Percentiles rank a stretch among this genome's conserved stretches.
phyloP scores from a whole-genome alignment of 2,797 vertebrate species.

The Xiphorhynchus erythropygius region DNA sequence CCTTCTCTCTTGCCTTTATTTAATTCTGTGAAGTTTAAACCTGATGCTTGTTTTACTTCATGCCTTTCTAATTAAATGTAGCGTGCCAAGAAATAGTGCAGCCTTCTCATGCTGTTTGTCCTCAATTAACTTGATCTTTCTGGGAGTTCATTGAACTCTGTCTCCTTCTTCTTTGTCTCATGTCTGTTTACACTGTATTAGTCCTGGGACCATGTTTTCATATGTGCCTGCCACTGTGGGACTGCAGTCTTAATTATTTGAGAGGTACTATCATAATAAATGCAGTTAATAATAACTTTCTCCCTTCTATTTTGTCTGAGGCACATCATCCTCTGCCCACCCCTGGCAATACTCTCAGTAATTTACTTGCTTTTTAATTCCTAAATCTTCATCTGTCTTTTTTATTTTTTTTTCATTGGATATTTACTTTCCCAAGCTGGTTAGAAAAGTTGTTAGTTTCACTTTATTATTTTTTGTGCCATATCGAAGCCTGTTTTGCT shows the following conservation, averaged over 20 bases:
- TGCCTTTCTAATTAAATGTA: constrained; percentile 17
- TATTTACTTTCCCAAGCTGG: background rate
- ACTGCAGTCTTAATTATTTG: constrained; percentile 3
- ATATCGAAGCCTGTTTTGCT: background rate
- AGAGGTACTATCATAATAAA: background rate
- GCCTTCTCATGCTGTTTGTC: constrained; percentile 1
- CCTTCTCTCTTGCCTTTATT: background rate
- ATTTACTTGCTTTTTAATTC: background rate
- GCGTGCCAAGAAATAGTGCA: background rate
- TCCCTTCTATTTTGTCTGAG: background rate
- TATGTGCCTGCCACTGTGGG: background rate
- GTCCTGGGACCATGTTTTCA: background rate
- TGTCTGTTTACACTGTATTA: background rate
- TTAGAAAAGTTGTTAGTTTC: background rate
- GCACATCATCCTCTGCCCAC: background rate
- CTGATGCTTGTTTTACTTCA: background rate
- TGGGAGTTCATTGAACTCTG: background rate
- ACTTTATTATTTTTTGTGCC: background rate
- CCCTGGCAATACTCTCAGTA: background rate
- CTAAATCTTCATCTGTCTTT: background rate
- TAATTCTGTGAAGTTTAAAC: background rate
- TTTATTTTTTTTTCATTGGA: background rate
- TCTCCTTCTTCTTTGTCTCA: constrained; percentile 13
- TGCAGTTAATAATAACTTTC: background rate
- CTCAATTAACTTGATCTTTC: constrained; percentile 11